Conservation (phyloP, 2,888 invertebrate species). For the Chymomyza procnemis region DNA sequence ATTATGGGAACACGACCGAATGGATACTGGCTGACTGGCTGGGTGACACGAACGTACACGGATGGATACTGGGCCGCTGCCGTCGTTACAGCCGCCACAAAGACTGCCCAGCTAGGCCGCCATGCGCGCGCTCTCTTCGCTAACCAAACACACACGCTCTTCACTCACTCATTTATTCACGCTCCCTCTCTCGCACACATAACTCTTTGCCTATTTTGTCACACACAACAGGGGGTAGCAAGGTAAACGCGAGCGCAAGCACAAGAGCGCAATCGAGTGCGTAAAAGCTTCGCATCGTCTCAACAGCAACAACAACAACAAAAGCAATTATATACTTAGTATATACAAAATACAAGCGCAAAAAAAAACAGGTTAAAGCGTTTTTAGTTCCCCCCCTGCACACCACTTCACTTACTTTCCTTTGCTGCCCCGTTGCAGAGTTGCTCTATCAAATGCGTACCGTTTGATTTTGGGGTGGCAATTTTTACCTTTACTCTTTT, state of each 20-base stretch:
- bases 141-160: background rate
- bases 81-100: too few species aligned
- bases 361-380: conserved; percentile 70
- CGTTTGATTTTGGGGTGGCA: conserved; percentile 65
- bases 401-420: conserved; percentile 16
- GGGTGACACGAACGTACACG: conserved; percentile 34
- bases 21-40: conserved; percentile 78
- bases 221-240: conserved; percentile 11
- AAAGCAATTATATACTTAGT: background rate
- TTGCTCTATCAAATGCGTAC: conserved; percentile 49
- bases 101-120: conserved; percentile 26
- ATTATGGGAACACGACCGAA: conserved; percentile 78
- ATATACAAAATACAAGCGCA: background rate
- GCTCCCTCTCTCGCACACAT: conserved; percentile 25
- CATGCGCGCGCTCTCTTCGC: conserved; percentile 24
- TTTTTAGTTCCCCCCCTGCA: conserved; percentile 38
- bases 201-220: conserved; percentile 43
- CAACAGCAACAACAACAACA: background rate
- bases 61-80: conserved; percentile 79
- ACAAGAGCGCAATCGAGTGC: conserved; percentile 44
- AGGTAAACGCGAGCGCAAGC: conserved; percentile 36
- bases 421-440: background rate
- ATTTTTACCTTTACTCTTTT: conserved; percentile 23
- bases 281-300: conserved; percentile 55
- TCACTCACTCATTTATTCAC: background rate